phyloP scores from a whole-genome alignment of 1,140 invertebrate genomes.

The Orius insidiosus region DNA sequence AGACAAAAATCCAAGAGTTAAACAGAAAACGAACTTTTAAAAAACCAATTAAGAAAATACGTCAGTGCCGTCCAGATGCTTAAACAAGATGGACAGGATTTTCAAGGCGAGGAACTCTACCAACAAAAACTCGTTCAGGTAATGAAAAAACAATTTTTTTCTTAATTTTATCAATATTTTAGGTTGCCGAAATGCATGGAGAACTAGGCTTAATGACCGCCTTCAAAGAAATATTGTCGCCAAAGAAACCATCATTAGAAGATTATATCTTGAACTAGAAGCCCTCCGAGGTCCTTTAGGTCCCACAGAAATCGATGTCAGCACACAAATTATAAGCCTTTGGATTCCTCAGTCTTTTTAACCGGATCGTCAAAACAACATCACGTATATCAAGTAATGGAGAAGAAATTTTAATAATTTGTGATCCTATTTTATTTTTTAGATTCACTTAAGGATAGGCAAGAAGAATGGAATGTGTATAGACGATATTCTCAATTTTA shows the following conservation, averaged over 20 bases:
- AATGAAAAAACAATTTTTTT: too few species aligned
- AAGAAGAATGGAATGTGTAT: conserved; percentile 88
- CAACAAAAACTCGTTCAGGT: conserved; percentile 78
- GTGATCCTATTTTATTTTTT: conserved; percentile 19
- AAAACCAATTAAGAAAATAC: conserved; percentile 78
- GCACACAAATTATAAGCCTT: conserved; percentile 54
- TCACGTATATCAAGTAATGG: conserved; percentile 70
- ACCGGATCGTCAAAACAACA: conserved; percentile 58
- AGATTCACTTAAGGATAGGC: conserved; percentile 69
- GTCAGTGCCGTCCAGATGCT: conserved; percentile 77
- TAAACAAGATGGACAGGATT: conserved; percentile 31
- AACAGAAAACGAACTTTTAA: conserved; percentile 68
- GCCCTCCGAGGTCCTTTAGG: conserved; percentile 47
- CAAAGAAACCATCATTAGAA: conserved; percentile 33
- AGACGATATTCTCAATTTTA: conserved; percentile 80
- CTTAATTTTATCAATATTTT: too few species aligned
- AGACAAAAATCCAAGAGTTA: conserved; percentile 27
- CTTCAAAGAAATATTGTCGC: conserved; percentile 33
- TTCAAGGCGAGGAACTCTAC: conserved; percentile 58
- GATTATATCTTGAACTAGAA: conserved; percentile 46
- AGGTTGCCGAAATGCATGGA: conserved; percentile 92
- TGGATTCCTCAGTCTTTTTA: conserved; percentile 84
- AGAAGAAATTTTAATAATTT: too few species aligned
- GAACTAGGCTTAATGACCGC: conserved; percentile 75
- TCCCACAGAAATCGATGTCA: conserved; percentile 23